Evolutionary conservation across 2,888 invertebrate species (phyloP).

Genomic region (Pogonocherus hispidulus): DNA sequence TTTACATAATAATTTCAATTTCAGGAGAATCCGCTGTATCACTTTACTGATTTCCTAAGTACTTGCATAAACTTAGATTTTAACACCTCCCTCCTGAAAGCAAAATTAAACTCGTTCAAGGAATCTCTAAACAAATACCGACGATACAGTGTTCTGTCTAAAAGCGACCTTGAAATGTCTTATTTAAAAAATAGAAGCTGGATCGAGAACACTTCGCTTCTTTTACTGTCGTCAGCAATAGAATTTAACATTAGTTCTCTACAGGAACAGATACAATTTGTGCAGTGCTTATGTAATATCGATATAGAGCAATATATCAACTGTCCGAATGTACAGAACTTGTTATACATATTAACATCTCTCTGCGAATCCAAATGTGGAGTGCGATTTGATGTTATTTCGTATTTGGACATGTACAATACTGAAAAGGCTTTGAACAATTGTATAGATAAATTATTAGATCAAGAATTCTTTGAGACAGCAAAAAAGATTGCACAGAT

Average conservation of each 20-base stretch:
- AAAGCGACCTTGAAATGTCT: constrained; percentile 68
- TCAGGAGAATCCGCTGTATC: constrained; percentile 76
- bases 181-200: constrained; percentile 71
- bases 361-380: constrained; percentile 61
- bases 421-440: constrained; percentile 70
- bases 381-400: constrained; percentile 71
- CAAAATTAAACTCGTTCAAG: constrained; percentile 67
- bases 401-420: constrained; percentile 57
- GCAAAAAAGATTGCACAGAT: constrained; percentile 74
- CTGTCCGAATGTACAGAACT: constrained; percentile 67
- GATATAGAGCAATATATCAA: constrained; percentile 73
- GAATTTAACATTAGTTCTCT: constrained; percentile 75
- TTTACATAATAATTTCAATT: no score
- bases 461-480: constrained; percentile 70
- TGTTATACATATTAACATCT: constrained; percentile 56
- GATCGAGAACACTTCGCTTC: constrained; percentile 73
- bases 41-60: constrained; percentile 62
- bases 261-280: constrained; percentile 75
- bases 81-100: constrained; percentile 57
- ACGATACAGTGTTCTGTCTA: constrained; percentile 57
- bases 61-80: constrained; percentile 59
- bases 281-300: constrained; percentile 73
- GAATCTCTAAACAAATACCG: constrained; percentile 56
- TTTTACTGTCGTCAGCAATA: constrained; percentile 75
- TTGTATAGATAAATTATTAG: constrained; percentile 72